These are phyloP conservation scores for Thamnophis sirtalis DNA, from an alignment of 2,113 vertebrate species.

Conservation along the genomic window DNA sequence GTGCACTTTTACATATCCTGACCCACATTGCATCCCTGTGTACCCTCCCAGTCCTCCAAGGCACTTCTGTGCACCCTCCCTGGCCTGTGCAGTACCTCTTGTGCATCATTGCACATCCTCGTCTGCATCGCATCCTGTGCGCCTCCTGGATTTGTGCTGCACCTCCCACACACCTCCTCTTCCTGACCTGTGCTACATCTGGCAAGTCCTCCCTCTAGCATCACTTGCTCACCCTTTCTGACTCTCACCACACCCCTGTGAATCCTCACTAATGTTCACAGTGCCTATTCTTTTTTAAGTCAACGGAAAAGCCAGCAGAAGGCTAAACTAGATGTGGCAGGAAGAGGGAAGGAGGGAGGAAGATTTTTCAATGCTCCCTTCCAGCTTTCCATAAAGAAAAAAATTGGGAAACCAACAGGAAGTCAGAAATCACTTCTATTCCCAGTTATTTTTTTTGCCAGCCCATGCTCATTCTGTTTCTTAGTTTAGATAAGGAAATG, in stretches of 20 bases:
- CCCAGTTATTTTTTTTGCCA: not conserved
- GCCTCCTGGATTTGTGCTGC: not conserved
- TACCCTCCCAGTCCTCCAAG: no score
- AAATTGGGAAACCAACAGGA: not conserved
- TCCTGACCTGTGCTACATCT: not conserved
- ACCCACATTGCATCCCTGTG: no score
- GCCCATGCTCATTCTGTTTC: not conserved
- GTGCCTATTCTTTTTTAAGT: not conserved
- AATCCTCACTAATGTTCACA: not conserved
- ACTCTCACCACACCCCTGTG: not conserved
- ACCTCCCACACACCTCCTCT: not conserved
- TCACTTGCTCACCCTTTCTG: not conserved
- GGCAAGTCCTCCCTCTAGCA: not conserved
- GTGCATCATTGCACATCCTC: not conserved
- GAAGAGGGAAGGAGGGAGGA: not conserved
- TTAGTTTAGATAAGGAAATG: not conserved
- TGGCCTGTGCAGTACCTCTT: not conserved
- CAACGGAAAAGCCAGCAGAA: not conserved
- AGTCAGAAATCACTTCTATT: not conserved
- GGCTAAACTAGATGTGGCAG: not conserved
- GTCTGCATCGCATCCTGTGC: not conserved
- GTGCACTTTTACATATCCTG: not conserved
- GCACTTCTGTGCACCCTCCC: not conserved
- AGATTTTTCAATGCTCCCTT: not conserved
- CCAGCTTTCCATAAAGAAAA: not conserved